phyloP scores from a whole-genome alignment of 2,888 invertebrate species.

The Acanthosepion pharaonis region DNA sequence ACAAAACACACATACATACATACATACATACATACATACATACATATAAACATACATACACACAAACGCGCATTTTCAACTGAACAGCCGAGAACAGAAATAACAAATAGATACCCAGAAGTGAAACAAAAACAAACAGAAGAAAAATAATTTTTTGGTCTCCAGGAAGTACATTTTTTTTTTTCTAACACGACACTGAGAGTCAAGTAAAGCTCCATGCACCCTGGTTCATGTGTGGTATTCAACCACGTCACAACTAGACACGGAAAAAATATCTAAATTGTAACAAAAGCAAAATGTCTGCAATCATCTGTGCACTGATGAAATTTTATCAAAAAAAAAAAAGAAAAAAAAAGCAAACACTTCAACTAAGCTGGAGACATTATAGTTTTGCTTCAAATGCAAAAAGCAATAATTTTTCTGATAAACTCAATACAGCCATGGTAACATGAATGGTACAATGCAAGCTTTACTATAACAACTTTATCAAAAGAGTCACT shows the following conservation, averaged over 20 bases:
- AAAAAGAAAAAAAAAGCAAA: conserved; percentile 20
- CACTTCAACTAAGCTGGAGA: conserved; percentile 2
- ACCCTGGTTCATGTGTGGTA: background rate
- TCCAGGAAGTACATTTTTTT: background rate
- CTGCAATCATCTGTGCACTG: conserved; percentile 14
- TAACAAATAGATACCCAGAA: background rate
- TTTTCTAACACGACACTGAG: background rate
- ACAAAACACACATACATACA: background rate
- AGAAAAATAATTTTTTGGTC: background rate
- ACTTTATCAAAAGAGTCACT: background rate
- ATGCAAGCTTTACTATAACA: conserved; percentile 17
- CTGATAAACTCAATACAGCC: background rate
- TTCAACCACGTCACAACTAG: background rate
- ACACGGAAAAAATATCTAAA: background rate
- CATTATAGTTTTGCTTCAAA: background rate
- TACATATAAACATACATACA: background rate
- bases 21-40: background rate
- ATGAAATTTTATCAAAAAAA: conserved; percentile 5
- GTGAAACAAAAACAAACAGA: background rate
- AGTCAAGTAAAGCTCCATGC: background rate
- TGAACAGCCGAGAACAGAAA: background rate
- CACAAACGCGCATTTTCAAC: background rate
- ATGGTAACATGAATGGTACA: background rate
- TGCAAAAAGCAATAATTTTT: background rate
- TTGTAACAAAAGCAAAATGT: background rate